These are phyloP conservation scores for Lepeophtheirus nordmannii DNA, from an alignment of 2,888 invertebrate species.

Conservation along the genomic window DNA sequence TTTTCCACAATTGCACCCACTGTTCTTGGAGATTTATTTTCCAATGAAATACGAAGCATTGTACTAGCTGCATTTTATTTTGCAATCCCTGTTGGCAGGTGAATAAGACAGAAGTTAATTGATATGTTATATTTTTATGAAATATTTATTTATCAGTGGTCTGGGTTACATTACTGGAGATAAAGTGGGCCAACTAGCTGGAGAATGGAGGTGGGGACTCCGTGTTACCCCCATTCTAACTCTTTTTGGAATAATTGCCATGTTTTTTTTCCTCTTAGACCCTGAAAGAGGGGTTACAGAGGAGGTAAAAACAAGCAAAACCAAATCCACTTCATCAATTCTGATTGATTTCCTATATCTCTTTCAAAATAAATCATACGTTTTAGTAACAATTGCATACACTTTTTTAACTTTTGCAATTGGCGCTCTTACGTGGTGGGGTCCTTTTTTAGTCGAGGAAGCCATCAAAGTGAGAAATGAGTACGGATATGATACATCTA, in stretches of 20 bases:
- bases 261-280: conserved; percentile 19
- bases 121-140: background rate
- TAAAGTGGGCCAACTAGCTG: background rate
- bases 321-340: background rate
- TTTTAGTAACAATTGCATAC: conserved; percentile 81
- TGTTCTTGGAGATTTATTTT: conserved; percentile 20
- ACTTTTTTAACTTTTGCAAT: conserved; percentile 95
- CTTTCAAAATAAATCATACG: conserved; percentile 61
- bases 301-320: conserved; percentile 1
- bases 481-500: conserved; percentile 6
- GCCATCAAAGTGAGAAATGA: conserved; percentile 10
- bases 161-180: conserved; percentile 19
- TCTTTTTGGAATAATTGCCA: conserved; percentile 3
- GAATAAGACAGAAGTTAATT: background rate
- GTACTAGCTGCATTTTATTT: conserved; percentile 23
- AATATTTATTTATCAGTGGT: background rate
- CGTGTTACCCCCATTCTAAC: conserved; percentile 21
- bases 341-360: conserved; percentile 6
- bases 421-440: conserved; percentile 94
- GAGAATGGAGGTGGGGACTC: conserved; percentile 20
- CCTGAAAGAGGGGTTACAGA: conserved; percentile 18
- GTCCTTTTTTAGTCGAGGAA: conserved; percentile 41
- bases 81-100: conserved; percentile 25
- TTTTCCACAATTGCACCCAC: conserved; percentile 24
- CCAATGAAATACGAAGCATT: background rate